phyloP scores from a whole-genome alignment of 2,888 invertebrate species.

The Acronicta alni region DNA sequence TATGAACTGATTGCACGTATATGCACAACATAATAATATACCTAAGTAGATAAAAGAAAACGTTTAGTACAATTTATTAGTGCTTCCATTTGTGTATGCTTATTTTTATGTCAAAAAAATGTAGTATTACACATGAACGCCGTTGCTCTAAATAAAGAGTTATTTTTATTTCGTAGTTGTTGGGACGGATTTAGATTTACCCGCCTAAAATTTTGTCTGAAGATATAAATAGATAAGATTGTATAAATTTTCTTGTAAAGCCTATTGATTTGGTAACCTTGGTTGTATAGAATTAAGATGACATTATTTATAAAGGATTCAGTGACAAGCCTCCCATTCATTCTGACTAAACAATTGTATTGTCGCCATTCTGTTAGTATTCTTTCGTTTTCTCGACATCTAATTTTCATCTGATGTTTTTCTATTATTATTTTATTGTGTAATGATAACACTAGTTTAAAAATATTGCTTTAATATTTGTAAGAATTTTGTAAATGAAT shows the following conservation, averaged over 20 bases:
- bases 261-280: neutral
- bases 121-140: conserved; percentile 10
- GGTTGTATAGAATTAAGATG: neutral
- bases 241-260: too few species aligned
- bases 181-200: too few species aligned
- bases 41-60: neutral
- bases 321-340: conserved; percentile 6
- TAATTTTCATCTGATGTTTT: conserved; percentile 10
- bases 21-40: too few species aligned
- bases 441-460: conserved; percentile 40
- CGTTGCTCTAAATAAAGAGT: conserved; percentile 20
- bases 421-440: conserved; percentile 25
- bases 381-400: conserved; percentile 29
- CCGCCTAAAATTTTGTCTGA: too few species aligned
- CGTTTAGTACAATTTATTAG: conserved; percentile 7
- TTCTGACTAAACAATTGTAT: neutral
- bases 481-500: conserved; percentile 47
- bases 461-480: conserved; percentile 46
- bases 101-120: conserved; percentile 41
- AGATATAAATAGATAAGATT: too few species aligned
- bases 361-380: conserved; percentile 19
- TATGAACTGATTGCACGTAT: too few species aligned
- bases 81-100: conserved; percentile 20
- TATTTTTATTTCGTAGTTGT: neutral
- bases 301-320: conserved; percentile 7